Percentiles rank a stretch among this genome's conserved stretches.
phyloP scores from a whole-genome alignment of 1,140 invertebrate species.

The Drosophila micromelanica region DNA sequence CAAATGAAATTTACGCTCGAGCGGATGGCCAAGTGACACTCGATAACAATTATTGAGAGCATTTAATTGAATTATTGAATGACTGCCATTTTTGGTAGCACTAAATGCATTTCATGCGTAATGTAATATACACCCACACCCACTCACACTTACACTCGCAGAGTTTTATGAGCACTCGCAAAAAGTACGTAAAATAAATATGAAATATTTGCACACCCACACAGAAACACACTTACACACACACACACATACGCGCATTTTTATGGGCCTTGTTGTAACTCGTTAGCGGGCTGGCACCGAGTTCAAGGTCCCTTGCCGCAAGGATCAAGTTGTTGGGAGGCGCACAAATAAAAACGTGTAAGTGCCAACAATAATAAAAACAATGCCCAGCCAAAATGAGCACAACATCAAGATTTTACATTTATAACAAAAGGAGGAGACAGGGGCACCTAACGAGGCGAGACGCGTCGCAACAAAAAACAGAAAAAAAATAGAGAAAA shows the following conservation, averaged over 20 bases:
- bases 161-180: slow-evolving; percentile 40
- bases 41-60: slow-evolving; percentile 28
- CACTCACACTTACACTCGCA: neutral
- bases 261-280: slow-evolving; percentile 33
- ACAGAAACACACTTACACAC: slow-evolving; percentile 10
- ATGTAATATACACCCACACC: neutral
- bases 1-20: slow-evolving; percentile 22
- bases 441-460: neutral
- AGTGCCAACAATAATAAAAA: slow-evolving; percentile 70
- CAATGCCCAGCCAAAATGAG: slow-evolving; percentile 60
- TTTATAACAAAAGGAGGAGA: slow-evolving; percentile 25
- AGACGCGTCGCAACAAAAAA: neutral
- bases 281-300: slow-evolving; percentile 36
- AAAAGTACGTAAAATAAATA: slow-evolving; percentile 54
- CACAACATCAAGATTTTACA: slow-evolving; percentile 64
- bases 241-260: neutral
- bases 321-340: slow-evolving; percentile 54
- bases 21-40: slow-evolving; percentile 12
- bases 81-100: slow-evolving; percentile 15
- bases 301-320: slow-evolving; percentile 58
- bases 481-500: too few species aligned
- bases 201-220: slow-evolving; percentile 51
- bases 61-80: slow-evolving; percentile 39
- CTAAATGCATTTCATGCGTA: slow-evolving; percentile 39
- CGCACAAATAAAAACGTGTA: slow-evolving; percentile 51